Conservation (phyloP, 2,797 vertebrate genomes). For the Lepus oiostolus region DNA sequence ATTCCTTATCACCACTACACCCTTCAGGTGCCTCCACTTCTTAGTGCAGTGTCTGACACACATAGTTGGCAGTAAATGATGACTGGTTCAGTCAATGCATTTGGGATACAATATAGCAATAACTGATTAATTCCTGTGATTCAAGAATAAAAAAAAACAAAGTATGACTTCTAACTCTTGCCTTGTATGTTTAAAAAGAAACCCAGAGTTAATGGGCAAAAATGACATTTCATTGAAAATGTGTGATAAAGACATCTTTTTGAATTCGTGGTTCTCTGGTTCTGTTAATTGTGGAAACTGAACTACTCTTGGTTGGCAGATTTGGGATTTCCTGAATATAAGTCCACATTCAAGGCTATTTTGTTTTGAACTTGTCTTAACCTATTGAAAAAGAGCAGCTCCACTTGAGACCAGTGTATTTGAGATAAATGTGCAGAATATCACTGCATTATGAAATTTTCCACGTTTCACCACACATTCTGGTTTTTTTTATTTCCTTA, state of each 20-base stretch:
- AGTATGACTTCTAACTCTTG: neutral
- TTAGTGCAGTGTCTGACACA: neutral
- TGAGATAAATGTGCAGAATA: neutral
- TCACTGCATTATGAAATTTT: neutral
- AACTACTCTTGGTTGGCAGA: neutral
- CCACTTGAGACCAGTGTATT: neutral
- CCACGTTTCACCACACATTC: neutral
- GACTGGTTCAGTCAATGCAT: neutral
- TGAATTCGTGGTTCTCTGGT: neutral
- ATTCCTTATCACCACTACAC: neutral
- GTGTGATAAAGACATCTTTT: neutral
- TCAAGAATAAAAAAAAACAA: constrained; percentile 33
- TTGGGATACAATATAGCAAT: neutral
- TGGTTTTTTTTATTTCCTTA: constrained; percentile 6
- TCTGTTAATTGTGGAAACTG: constrained; percentile 31
- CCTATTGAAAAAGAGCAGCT: neutral
- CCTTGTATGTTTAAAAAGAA: constrained; percentile 16
- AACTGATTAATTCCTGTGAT: constrained; percentile 5
- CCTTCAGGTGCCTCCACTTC: neutral
- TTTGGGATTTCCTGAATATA: constrained; percentile 18
- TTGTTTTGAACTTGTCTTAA: constrained; percentile 2
- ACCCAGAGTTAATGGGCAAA: neutral
- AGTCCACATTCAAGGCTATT: neutral
- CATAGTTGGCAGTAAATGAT: neutral
- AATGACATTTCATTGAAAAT: constrained; percentile 37